Conservation (phyloP, 53 echinoderm and acorn worm genomes). For the Echinarachnius parma region DNA sequence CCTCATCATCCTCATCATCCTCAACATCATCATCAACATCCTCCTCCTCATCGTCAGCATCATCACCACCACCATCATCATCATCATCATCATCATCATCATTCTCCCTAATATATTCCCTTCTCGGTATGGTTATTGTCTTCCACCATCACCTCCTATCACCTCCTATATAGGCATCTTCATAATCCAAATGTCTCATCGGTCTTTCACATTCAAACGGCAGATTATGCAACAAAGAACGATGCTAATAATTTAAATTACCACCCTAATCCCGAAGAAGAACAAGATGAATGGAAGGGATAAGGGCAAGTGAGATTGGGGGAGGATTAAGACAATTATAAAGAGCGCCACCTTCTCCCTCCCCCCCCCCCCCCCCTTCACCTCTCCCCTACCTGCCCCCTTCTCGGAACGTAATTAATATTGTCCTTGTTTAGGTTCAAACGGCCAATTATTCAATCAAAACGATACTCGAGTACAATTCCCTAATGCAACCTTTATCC, state of each 20-base stretch:
- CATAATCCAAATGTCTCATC: too few relatives aligned
- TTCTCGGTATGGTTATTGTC: too few relatives aligned
- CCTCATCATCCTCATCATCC: background rate
- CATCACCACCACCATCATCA: slow-evolving; percentile 20
- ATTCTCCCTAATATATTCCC: too few relatives aligned
- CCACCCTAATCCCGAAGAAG: too few relatives aligned
- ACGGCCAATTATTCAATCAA: slow-evolving; percentile 40
- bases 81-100: slow-evolving; percentile 15
- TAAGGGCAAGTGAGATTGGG: too few relatives aligned
- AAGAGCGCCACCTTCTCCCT: too few relatives aligned
- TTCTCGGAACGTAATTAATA: background rate
- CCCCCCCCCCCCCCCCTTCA: background rate
- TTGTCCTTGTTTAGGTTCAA: slow-evolving; percentile 32
- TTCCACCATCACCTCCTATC: too few relatives aligned
- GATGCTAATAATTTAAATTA: too few relatives aligned
- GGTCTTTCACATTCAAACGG: background rate
- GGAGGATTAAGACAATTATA: too few relatives aligned
- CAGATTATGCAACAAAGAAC: background rate
- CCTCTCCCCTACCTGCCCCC: background rate
- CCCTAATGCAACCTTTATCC: slow-evolving; percentile 1
- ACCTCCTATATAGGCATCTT: too few relatives aligned
- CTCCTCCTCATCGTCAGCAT: slow-evolving; percentile 16
- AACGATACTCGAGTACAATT: slow-evolving; percentile 9
- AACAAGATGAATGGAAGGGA: too few relatives aligned
- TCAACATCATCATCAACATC: slow-evolving; percentile 8